Percentiles rank a stretch among this genome's conserved stretches.
These are phyloP conservation scores for Chloroceryle inda DNA, from an alignment of 2,797 vertebrate species.

Conservation along the genomic window DNA sequence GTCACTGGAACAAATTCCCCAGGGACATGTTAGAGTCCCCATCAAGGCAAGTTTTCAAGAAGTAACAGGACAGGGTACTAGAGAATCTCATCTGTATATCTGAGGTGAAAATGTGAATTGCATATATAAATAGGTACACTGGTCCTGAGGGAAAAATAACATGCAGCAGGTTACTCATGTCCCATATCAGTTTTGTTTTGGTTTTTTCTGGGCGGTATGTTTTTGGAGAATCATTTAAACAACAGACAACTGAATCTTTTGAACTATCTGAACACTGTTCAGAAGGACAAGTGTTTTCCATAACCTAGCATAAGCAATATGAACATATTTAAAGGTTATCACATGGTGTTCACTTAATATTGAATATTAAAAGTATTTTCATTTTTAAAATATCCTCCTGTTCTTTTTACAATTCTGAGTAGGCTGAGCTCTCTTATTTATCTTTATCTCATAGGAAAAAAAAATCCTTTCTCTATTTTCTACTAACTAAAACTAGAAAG, in stretches of 20 bases:
- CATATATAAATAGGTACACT: background rate
- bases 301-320: background rate
- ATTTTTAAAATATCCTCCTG: background rate
- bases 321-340: background rate
- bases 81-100: background rate
- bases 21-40: background rate
- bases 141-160: background rate
- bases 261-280: background rate
- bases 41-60: background rate
- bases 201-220: background rate
- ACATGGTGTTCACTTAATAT: background rate
- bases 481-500: slow-evolving; percentile 6
- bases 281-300: background rate
- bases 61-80: too few relatives aligned
- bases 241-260: background rate
- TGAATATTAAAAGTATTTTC: background rate
- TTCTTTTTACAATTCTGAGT: background rate
- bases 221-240: background rate
- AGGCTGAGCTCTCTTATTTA: background rate
- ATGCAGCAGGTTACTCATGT: background rate
- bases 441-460: background rate
- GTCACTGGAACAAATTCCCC: background rate
- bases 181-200: background rate
- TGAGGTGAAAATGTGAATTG: background rate
- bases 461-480: background rate